These are phyloP conservation scores for Typhlichthys subterraneus DNA, from an alignment of 2,797 vertebrate species.

Conservation along the genomic window DNA sequence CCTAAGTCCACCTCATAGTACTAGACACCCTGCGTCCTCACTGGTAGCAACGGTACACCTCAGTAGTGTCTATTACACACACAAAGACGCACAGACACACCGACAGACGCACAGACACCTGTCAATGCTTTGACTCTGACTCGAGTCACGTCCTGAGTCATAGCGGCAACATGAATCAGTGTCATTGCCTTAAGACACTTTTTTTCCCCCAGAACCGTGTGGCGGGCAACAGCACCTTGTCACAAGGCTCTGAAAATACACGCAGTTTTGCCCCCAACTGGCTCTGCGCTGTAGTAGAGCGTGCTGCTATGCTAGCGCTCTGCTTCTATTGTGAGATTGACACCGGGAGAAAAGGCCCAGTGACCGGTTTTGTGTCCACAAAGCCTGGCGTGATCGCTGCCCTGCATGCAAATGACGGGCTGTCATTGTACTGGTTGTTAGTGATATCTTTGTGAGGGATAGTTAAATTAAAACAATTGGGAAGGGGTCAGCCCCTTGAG, in stretches of 20 bases:
- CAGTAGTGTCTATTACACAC: background rate
- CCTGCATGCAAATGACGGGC: constrained; percentile 72
- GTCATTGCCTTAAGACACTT: constrained; percentile 53
- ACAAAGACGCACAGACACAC: constrained; percentile 6
- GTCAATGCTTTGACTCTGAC: constrained; percentile 22
- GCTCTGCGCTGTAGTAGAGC: constrained; percentile 29
- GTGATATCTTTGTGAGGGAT: constrained; percentile 62
- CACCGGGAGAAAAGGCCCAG: constrained; percentile 32
- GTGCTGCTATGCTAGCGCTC: background rate
- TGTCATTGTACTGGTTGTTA: constrained; percentile 61
- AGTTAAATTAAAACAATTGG: constrained; percentile 62
- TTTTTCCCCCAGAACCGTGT: constrained; percentile 22
- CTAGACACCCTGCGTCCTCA: background rate
- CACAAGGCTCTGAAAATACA: constrained; percentile 61
- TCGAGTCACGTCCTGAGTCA: constrained; percentile 37
- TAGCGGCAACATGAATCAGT: constrained; percentile 42
- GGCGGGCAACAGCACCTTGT: constrained; percentile 45
- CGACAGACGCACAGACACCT: constrained; percentile 1
- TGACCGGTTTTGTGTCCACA: constrained; percentile 39
- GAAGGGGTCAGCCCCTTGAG: constrained; percentile 33
- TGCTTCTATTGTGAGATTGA: constrained; percentile 19
- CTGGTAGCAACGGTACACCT: constrained; percentile 7
- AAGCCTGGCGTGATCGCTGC: constrained; percentile 47
- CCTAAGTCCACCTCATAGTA: background rate
- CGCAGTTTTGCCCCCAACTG: constrained; percentile 13